phyloP scores from a whole-genome alignment of 92 coral and sea anemone genomes.

The Epizoanthus illoricatus region DNA sequence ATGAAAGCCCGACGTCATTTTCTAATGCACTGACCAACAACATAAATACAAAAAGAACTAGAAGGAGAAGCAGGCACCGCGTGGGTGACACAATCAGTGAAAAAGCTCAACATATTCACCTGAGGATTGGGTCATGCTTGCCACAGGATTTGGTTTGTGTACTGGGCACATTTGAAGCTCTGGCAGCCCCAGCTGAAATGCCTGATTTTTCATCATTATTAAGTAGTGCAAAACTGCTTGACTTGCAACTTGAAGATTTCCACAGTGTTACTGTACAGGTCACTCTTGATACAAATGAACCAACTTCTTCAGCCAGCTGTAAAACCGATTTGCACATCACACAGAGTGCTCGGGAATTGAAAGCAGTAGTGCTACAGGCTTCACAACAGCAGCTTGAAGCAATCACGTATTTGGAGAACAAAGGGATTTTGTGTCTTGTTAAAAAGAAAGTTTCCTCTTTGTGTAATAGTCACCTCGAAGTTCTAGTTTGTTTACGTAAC shows the following conservation, averaged over 20 bases:
- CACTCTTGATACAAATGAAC: slow-evolving; percentile 11
- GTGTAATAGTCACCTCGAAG: slow-evolving; percentile 50
- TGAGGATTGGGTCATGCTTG: not conserved
- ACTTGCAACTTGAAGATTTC: slow-evolving; percentile 28
- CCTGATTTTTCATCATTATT: slow-evolving; percentile 16
- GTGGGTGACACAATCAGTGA: not conserved
- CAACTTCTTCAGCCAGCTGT: slow-evolving; percentile 1
- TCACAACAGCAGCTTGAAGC: slow-evolving; percentile 60
- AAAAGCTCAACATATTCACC: not conserved
- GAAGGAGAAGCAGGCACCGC: not conserved
- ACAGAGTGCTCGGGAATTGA: not conserved
- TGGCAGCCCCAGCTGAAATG: slow-evolving; percentile 25
- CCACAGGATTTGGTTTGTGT: slow-evolving; percentile 25
- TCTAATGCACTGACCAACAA: not conserved
- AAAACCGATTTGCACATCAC: not conserved
- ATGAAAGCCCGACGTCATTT: not conserved
- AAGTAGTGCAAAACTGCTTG: slow-evolving; percentile 11
- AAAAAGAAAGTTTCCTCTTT: slow-evolving; percentile 21
- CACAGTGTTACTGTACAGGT: slow-evolving; percentile 31
- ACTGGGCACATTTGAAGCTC: slow-evolving; percentile 25
- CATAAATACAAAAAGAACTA: slow-evolving; percentile 17
- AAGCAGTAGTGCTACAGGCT: slow-evolving; percentile 27
- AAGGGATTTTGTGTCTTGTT: slow-evolving; percentile 65
- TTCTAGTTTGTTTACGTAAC: slow-evolving; percentile 72
- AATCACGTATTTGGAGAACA: slow-evolving; percentile 61